Conservation (phyloP, 2,113 vertebrate species). For the Pteropus alecto region DNA sequence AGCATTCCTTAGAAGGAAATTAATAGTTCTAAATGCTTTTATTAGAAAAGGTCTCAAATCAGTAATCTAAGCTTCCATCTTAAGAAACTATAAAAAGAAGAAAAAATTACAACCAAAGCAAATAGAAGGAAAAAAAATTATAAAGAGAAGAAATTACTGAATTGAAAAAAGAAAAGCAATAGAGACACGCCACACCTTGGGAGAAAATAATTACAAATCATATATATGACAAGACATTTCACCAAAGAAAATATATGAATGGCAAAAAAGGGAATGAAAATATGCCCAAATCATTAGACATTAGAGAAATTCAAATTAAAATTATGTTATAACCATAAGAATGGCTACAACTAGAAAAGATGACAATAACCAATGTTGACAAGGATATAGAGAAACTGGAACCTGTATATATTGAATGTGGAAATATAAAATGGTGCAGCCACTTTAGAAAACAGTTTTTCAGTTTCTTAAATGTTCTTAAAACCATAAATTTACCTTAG, state of each 20-base stretch:
- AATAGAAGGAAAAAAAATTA: not conserved
- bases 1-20: not conserved
- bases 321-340: too few species aligned
- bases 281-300: too few species aligned
- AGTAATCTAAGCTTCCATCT: not conserved
- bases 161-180: not conserved
- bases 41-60: not conserved
- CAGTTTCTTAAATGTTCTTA: not conserved
- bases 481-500: not conserved
- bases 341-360: not conserved
- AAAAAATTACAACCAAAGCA: not conserved
- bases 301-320: too few species aligned
- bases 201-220: not conserved
- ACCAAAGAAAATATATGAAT: too few species aligned
- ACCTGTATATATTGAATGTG: not conserved
- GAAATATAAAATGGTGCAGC: not conserved
- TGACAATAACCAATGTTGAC: not conserved
- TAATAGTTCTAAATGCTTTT: not conserved
- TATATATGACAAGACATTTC: too few species aligned
- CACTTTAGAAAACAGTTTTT: not conserved
- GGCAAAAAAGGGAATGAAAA: too few species aligned
- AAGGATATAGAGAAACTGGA: not conserved
- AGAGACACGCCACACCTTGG: not conserved
- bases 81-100: not conserved
- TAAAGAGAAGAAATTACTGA: not conserved